Evolutionary conservation across 2,113 vertebrate species (phyloP), one percentile per base, ranked within the genome.

Genomic region (Mormyrus iriodes): DNA sequence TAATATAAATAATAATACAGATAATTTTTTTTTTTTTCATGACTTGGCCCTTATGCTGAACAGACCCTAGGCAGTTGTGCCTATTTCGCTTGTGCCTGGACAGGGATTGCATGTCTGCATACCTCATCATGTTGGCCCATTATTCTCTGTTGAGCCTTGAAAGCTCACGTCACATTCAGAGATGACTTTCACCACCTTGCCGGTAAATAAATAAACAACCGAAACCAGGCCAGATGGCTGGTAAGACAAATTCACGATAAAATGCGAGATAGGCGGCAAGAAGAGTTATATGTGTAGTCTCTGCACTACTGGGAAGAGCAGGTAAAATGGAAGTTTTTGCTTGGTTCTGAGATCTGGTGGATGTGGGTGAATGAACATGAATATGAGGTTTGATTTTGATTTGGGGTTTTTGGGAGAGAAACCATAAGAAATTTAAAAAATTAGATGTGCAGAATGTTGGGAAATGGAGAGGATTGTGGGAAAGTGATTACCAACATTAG

Each of bases 81-180:
- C 27, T 31, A 31, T n/a, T 31, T 31, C 13, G 10, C 61, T 8
- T 13, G 61, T 31, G n/a, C n/a, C 58, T 65, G 61, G 27, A 69
- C 27, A 27, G n/a, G n/a, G n/a, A n/a, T n/a, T n/a, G 27, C 61
- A n/a, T 21, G 3, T 27, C 3, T 3, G 9, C 4, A 12, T 93
- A 94, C 95, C 95, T 97, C 96, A 96, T 96, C 96, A 96, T 94
- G 95, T 95, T 93, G 91, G 92, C 92, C 91, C 94, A 96, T 96
- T 96, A 96, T 97, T 97, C 96, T 94, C 94, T 93, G 91, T 86
- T 92, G 94, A 94, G 94, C 92, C 92, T 94, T 95, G 95, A 96
- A 93, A 94, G 31, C 83, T 39, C 44, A 89, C 31, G 17, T 55
- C 61, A 53, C 89, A 46, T 12, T 35, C 83, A 76, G 10, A 42